Evolutionary conservation across 2,797 vertebrate genomes (phyloP).

Genomic region (Limosa lapponica): DNA sequence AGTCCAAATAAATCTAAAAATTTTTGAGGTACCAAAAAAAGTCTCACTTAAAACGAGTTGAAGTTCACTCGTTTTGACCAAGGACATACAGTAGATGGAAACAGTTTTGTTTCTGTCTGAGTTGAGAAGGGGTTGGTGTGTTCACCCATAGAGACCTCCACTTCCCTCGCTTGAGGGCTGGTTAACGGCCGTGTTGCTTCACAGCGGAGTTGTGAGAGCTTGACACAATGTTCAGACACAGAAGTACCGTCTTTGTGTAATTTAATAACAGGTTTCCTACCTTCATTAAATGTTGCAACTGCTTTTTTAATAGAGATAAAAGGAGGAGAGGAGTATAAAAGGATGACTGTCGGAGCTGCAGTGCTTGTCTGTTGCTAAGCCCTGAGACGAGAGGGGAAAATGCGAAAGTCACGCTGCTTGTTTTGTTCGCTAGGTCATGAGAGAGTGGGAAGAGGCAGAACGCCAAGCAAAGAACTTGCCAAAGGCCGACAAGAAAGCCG

Average conservation of each 20-base stretch:
- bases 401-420: background rate
- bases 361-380: background rate
- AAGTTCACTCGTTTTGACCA: background rate
- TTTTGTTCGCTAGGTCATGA: constrained; percentile 89
- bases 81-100: background rate
- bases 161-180: background rate
- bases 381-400: background rate
- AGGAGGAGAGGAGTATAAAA: background rate
- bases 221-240: background rate
- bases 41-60: background rate
- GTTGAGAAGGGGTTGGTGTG: background rate
- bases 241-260: background rate
- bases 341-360: background rate
- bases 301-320: background rate
- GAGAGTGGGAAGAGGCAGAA: constrained; percentile 98
- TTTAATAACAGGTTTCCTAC: background rate
- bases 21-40: background rate
- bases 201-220: background rate
- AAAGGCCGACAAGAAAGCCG: constrained; percentile 94
- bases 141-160: background rate
- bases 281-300: background rate
- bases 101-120: background rate
- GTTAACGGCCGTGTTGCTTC: background rate
- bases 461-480: constrained; percentile 95
- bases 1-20: background rate